A percentile compares a stretch with the other conserved stretches of the same genome.
Conservation (phyloP, 2,888 invertebrate species). For the Chloromyia formosa region DNA sequence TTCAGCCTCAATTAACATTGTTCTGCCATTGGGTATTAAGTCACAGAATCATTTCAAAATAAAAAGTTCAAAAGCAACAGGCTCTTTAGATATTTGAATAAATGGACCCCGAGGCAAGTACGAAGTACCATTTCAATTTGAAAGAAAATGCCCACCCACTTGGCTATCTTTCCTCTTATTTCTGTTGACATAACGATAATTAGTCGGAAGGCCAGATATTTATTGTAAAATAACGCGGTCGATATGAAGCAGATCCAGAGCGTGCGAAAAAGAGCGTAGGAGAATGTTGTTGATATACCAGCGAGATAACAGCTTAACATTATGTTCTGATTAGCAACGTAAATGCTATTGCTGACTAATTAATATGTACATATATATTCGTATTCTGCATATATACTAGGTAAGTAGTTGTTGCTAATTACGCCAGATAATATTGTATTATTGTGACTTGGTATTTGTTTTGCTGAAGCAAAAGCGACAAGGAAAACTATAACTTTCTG, state of each 20-base stretch:
- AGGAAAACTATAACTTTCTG: neutral
- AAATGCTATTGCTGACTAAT: neutral
- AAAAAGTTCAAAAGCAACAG: too few species aligned
- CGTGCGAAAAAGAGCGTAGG: too few species aligned
- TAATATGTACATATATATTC: too few species aligned
- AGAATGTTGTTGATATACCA: neutral
- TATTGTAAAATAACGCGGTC: neutral
- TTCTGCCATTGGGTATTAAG: too few species aligned
- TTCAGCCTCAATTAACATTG: too few species aligned
- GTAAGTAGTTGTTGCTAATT: neutral
- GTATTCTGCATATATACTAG: too few species aligned
- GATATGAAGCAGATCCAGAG: too few species aligned
- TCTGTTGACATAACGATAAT: neutral
- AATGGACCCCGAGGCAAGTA: too few species aligned
- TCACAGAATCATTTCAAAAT: too few species aligned
- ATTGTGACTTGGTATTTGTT: neutral
- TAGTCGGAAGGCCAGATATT: neutral
- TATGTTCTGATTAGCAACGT: neutral
- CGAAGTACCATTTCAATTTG: too few species aligned
- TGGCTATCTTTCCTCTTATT: neutral
- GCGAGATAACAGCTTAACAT: neutral
- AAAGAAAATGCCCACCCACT: too few species aligned
- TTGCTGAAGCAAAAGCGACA: neutral
- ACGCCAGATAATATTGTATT: neutral
- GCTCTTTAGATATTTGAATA: too few species aligned